Evolutionary conservation across 2,888 invertebrate species (phyloP).

Genomic region (Chaitophorus viminalis): DNA sequence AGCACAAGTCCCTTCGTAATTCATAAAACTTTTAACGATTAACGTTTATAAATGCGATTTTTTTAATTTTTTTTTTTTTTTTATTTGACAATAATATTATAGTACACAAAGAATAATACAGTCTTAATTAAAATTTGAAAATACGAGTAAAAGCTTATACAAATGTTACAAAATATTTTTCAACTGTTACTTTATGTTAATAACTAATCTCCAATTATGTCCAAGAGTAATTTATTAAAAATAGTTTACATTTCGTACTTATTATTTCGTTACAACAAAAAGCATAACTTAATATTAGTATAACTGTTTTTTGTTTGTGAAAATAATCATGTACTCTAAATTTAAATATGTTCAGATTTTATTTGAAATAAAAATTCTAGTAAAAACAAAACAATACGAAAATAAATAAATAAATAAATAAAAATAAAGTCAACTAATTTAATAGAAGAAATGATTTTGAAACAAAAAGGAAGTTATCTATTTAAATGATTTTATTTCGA

Average conservation of each 20-base stretch:
- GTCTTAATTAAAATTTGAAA: conserved; percentile 36
- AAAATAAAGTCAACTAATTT: neutral
- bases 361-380: neutral
- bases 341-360: neutral
- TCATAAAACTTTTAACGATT: conserved; percentile 7
- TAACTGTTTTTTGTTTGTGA: neutral
- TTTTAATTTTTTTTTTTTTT: conserved; percentile 10
- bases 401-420: no score
- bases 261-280: neutral
- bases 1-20: neutral
- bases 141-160: conserved; percentile 6
- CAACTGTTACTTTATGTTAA: neutral
- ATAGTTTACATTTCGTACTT: conserved; percentile 24
- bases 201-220: conserved; percentile 9
- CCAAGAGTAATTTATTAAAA: neutral
- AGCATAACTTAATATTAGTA: neutral
- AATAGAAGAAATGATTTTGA: no score
- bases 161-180: conserved; percentile 15
- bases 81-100: neutral
- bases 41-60: neutral
- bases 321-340: neutral
- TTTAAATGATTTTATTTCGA: no score
- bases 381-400: no score
- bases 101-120: conserved; percentile 23
- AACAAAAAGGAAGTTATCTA: no score